A percentile compares a stretch with the other conserved stretches of the same genome.
These are phyloP conservation scores for Drosophila quinaria DNA, from an alignment of 2,888 invertebrate species.

Conservation along the genomic window DNA sequence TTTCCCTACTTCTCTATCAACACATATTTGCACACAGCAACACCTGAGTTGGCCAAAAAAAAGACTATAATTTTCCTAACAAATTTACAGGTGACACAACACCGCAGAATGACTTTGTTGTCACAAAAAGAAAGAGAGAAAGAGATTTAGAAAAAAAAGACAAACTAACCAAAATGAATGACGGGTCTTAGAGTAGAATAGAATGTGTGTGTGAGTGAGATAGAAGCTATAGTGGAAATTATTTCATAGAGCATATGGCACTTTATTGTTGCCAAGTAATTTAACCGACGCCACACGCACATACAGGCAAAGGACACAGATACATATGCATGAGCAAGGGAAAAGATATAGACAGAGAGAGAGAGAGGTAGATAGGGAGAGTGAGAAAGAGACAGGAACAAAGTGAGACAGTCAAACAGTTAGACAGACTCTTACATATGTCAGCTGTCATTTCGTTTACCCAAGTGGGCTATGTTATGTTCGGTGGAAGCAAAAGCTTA, in stretches of 20 bases:
- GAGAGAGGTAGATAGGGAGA: not conserved
- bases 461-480: conserved; percentile 30
- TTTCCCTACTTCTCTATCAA: not conserved
- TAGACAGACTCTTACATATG: conserved; percentile 77
- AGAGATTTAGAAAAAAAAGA: conserved; percentile 1
- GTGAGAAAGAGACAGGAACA: conserved; percentile 8
- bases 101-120: conserved; percentile 55
- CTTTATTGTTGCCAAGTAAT: conserved; percentile 83
- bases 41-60: conserved; percentile 8
- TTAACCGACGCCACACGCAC: conserved; percentile 70
- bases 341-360: not conserved
- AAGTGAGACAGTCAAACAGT: conserved; percentile 35
- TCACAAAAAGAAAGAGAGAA: conserved; percentile 10
- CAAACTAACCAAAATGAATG: conserved; percentile 35
- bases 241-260: conserved; percentile 69
- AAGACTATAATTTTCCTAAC: conserved; percentile 69
- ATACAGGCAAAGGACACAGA: conserved; percentile 11
- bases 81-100: conserved; percentile 61
- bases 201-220: conserved; percentile 19
- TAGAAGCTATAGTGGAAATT: conserved; percentile 52
- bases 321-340: conserved; percentile 14
- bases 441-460: conserved; percentile 80
- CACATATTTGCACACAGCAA: conserved; percentile 5
- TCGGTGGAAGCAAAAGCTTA: conserved; percentile 39
- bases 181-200: conserved; percentile 31